Evolutionary conservation across 2,113 vertebrate species (phyloP).

Genomic region (Elephantulus edwardii): DNA sequence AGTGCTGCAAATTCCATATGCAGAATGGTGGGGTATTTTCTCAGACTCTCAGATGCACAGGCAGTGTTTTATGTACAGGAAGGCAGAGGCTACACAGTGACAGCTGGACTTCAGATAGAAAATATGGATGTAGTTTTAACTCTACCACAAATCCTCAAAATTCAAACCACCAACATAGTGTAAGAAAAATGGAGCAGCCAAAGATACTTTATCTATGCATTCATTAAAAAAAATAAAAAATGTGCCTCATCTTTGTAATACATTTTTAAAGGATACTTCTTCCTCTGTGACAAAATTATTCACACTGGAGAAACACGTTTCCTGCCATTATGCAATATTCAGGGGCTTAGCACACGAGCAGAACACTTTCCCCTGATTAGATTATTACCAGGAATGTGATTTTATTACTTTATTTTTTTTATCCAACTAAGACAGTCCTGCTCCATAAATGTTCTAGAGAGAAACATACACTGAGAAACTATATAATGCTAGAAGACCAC

Average conservation of each 20-base stretch:
- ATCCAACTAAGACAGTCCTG: neutral
- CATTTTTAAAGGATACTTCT: slow-evolving; percentile 54
- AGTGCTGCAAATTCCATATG: slow-evolving; percentile 58
- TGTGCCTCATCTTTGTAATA: slow-evolving; percentile 44
- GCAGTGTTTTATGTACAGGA: slow-evolving; percentile 72
- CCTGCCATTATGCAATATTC: slow-evolving; percentile 2
- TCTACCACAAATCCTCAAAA: slow-evolving; percentile 58
- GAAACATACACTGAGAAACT: neutral
- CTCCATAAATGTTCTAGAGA: neutral
- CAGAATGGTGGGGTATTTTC: slow-evolving; percentile 42
- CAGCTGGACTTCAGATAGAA: slow-evolving; percentile 62
- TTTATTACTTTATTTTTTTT: slow-evolving; percentile 40
- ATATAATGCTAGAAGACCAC: neutral
- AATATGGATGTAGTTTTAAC: slow-evolving; percentile 61
- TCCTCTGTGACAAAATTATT: slow-evolving; percentile 45
- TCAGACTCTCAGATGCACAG: slow-evolving; percentile 66
- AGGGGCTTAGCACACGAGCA: neutral
- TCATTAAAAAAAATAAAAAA: slow-evolving; percentile 38
- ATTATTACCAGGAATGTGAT: slow-evolving; percentile 26
- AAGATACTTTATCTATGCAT: slow-evolving; percentile 34
- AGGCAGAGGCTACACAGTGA: slow-evolving; percentile 69
- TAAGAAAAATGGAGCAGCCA: slow-evolving; percentile 5
- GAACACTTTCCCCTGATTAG: neutral
- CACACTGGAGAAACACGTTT: slow-evolving; percentile 40
- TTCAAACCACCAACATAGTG: slow-evolving; percentile 71